Evolutionary conservation across 2,797 vertebrate genomes (phyloP).

Genomic region (Adelosebastes latens): DNA sequence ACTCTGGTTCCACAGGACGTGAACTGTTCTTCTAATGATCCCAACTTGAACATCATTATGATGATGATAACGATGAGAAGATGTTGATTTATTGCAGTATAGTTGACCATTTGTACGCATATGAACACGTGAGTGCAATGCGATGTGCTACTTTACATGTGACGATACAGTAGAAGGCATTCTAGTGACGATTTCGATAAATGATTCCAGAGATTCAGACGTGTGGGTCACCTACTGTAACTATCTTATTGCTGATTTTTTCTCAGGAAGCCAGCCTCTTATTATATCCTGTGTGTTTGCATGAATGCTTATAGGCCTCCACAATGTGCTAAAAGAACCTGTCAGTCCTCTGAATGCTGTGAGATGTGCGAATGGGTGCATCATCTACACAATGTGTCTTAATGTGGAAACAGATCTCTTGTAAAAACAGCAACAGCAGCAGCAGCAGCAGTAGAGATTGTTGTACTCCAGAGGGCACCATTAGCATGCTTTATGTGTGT

Average conservation of each 20-base stretch:
- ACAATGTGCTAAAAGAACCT: slow-evolving; percentile 21
- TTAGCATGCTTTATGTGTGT: slow-evolving; percentile 51
- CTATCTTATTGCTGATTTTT: neutral
- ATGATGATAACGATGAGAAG: neutral
- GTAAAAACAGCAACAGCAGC: slow-evolving; percentile 1
- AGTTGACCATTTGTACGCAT: neutral
- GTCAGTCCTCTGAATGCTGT: slow-evolving; percentile 12
- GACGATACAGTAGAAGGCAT: neutral
- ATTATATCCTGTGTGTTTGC: neutral
- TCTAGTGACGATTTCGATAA: neutral
- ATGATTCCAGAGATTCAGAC: neutral
- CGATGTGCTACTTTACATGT: neutral
- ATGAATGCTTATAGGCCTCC: neutral
- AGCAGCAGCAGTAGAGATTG: slow-evolving; percentile 47
- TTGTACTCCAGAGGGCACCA: slow-evolving; percentile 74
- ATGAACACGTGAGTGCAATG: neutral
- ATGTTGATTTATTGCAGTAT: neutral
- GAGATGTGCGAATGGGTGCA: slow-evolving; percentile 8
- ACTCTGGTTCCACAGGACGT: slow-evolving; percentile 21
- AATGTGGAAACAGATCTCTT: slow-evolving; percentile 16
- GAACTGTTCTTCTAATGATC: slow-evolving; percentile 46
- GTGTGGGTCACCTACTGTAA: neutral
- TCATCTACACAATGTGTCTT: neutral
- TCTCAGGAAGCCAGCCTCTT: neutral
- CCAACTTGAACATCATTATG: slow-evolving; percentile 6